phyloP scores from a whole-genome alignment of 2,888 invertebrate genomes.

The Sphecodes monilicornis region DNA sequence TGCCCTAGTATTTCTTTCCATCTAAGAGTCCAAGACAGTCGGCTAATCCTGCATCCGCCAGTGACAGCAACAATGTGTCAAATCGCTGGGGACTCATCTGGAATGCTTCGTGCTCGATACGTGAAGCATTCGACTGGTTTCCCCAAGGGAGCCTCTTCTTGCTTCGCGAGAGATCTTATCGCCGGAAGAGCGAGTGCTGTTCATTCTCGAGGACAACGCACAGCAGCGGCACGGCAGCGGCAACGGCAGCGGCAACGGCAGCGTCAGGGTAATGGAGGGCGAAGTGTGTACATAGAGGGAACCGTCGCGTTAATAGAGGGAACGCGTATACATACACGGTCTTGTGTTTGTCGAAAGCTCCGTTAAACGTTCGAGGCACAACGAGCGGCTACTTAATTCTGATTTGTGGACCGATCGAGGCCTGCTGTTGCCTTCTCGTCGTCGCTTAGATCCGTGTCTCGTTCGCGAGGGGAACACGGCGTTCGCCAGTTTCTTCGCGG shows the following conservation, averaged over 20 bases:
- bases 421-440: background rate
- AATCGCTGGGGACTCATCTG: background rate
- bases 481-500: conserved; percentile 11
- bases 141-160: background rate
- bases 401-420: conserved; percentile 40
- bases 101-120: background rate
- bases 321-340: background rate
- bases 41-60: background rate
- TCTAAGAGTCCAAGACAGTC: background rate
- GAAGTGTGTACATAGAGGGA: conserved; percentile 1
- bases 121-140: background rate
- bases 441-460: background rate
- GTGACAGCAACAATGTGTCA: background rate
- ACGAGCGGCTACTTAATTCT: conserved; percentile 49
- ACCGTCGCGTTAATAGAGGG: conserved; percentile 20
- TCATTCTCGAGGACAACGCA: background rate
- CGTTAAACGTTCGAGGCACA: conserved; percentile 59
- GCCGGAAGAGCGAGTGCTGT: background rate
- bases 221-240: background rate
- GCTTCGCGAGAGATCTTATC: background rate
- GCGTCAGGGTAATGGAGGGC: conserved; percentile 35
- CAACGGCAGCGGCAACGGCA: background rate
- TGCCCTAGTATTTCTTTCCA: background rate
- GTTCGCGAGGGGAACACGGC: background rate
- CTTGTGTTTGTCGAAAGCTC: conserved; percentile 60